Evolutionary conservation across 2,113 vertebrate species (phyloP), one percentile per base, ranked within the genome.

Genomic region (Ascaphus truei): DNA sequence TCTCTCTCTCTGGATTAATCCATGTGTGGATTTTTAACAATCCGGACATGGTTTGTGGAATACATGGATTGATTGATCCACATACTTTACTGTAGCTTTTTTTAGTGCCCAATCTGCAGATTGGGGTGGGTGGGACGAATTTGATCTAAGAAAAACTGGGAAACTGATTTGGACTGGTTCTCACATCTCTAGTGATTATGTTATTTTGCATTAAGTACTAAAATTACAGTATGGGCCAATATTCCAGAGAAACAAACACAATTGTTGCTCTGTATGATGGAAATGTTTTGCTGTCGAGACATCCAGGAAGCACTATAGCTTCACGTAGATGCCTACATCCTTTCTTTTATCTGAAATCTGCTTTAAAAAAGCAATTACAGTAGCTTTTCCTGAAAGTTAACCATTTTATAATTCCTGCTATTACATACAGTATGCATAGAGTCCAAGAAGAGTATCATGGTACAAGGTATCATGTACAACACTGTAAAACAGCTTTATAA

Each of bases 371-470:
- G 3, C 10, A 2, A 23, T 23, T 76, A 39, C 18, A 1, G 0
- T 0, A 1, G 3, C 1, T 51, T 0, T 34, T 0, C 0, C 8
- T 71, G 11, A 22, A 65, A 73, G 15, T 30, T 52, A 37, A 53
- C 73, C 13, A 72, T 7, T 72, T 1, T 7, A 25, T 50, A 25
- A 20, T 2, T 1, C 64, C 60, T 22, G 34, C 23, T 57, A 60
- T 60, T 60, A 69, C 60, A 36, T 48, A n/a, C n/a, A n/a, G n/a
- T n/a, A 52, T 52, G 60, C 39, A 13, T 25, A 50, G n/a, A 22
- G 59, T 1, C 69, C 62, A 33, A 18, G 11, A 1, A 0, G 50
- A 41, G 48, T 26, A 15, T 53, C 3, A 31, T 29, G 12, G 36
- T 5, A 65, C 72, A 72, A 39, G 60, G 48, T 22, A 22, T 0